These are phyloP conservation scores for Taphrorychus bicolor DNA, from an alignment of 2,888 invertebrate species.

Conservation along the genomic window DNA sequence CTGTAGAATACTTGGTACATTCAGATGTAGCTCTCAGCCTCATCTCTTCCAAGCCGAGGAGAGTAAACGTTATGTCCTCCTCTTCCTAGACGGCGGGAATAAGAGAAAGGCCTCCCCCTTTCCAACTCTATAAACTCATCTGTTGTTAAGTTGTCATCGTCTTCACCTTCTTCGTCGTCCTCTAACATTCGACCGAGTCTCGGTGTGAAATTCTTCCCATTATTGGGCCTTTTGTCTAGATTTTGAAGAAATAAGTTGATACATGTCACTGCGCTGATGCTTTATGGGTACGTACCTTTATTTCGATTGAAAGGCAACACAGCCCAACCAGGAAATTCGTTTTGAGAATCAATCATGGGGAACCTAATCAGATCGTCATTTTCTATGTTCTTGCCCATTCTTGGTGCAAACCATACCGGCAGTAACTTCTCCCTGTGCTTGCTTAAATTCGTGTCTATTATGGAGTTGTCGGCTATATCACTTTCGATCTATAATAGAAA, in stretches of 20 bases:
- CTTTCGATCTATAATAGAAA: neutral
- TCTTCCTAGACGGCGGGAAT: neutral
- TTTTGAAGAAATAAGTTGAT: too few relatives aligned
- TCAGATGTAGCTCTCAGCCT: neutral
- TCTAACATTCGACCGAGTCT: neutral
- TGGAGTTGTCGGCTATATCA: neutral
- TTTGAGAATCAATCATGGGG: neutral
- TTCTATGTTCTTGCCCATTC: neutral
- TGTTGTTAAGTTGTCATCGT: neutral
- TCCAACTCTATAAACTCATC: neutral
- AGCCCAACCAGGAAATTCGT: constrained; percentile 5
- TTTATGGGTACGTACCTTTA: neutral
- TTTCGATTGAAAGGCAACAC: neutral
- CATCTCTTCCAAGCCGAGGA: constrained; percentile 58
- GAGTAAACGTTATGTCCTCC: constrained; percentile 55
- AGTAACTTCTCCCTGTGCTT: neutral
- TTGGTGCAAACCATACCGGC: neutral
- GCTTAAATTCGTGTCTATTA: neutral
- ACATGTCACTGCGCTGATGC: too few relatives aligned
- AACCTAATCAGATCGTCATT: neutral
- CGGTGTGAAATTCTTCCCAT: neutral
- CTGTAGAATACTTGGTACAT: neutral
- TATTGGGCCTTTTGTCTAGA: neutral
- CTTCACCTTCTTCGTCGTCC: neutral
- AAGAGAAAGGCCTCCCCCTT: neutral